Percentiles rank a stretch among this genome's conserved stretches.
These are phyloP conservation scores for Toxostoma redivivum DNA, from an alignment of 2,113 vertebrate genomes.

Conservation along the genomic window DNA sequence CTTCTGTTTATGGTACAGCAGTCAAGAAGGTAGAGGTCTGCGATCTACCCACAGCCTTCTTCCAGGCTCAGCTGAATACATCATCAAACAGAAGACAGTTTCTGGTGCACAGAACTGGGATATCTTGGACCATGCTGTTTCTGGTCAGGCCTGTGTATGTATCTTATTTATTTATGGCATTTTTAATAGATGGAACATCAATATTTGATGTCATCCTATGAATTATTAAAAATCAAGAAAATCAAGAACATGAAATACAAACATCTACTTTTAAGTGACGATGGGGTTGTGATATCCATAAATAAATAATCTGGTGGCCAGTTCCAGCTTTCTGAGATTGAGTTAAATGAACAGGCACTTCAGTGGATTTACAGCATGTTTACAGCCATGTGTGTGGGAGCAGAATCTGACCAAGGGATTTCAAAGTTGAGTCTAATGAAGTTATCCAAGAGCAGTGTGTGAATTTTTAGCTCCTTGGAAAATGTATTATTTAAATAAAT, in stretches of 20 bases:
- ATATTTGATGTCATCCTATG: constrained; percentile 39
- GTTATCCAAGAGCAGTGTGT: not conserved
- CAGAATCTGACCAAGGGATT: constrained; percentile 15
- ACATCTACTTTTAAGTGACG: constrained; percentile 46
- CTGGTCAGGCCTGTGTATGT: not conserved
- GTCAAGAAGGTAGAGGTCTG: not conserved
- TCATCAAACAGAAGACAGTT: constrained; percentile 20
- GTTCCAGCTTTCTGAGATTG: not conserved
- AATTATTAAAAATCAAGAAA: constrained; percentile 59
- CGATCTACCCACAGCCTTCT: not conserved
- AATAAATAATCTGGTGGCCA: constrained; percentile 48
- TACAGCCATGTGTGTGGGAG: not conserved
- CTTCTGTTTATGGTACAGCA: not conserved
- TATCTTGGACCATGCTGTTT: not conserved
- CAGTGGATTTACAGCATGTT: constrained; percentile 16
- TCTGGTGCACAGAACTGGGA: not conserved
- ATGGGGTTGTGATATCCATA: constrained; percentile 25
- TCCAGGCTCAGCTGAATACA: not conserved
- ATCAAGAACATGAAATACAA: constrained; percentile 58
- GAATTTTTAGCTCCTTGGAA: constrained; percentile 1
- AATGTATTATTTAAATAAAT: constrained; percentile 18
- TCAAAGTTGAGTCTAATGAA: constrained; percentile 9
- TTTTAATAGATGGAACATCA: constrained; percentile 38
- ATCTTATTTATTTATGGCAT: constrained; percentile 57
- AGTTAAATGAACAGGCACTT: constrained; percentile 3